Evolutionary conservation across 2,797 vertebrate species (phyloP), one percentile per base, ranked within the genome.

Genomic region (Hoplostethus mediterraneus): DNA sequence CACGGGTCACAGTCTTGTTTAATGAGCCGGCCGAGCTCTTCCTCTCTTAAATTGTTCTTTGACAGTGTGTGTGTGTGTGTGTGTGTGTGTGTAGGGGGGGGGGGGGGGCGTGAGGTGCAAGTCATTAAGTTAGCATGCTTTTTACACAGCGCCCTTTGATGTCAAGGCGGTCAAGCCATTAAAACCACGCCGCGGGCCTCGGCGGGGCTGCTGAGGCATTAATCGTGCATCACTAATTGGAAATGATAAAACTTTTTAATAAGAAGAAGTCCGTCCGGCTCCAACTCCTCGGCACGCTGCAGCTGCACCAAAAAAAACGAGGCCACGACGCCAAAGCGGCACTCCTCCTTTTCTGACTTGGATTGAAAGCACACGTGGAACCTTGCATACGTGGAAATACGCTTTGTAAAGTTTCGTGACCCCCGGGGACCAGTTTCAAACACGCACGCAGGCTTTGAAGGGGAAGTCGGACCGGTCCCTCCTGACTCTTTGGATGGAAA

Each of bases 141-240:
- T 55, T 31, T 9, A 48, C 69, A 79, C 44, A 2, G 58, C 45
- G 36, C 36, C 25, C 70, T 88, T 88, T 88, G 62, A 89, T 83
- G 71, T 75, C 57, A 56, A 78, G 69, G 73, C 54, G 70, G 73
- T 59, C 1, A 57, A 80, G 67, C 72, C 80, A 73, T 86, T 80
- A 85, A 86, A 84, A 85, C 72, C 33, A 54, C 54, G 45, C 87
- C 42, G 31, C 64, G 48, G 65, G 85, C 82, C 67, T 66, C 70
- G 75, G 60, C n/a, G 64, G 63, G 48, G 62, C 55, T 33, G 21
- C 21, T 21, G 21, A 21, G 21, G 53, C 25, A 40, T 47, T 73
- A 58, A 85, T 79, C 14, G 66, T 28, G 53, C 65, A 54, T 58
- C 36, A 80, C 81, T 89, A 83, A 91, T 87, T 80, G 76, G 30